These are phyloP conservation scores for Sebastes schlegelii DNA, from an alignment of 2,113 vertebrate species.

Conservation along the genomic window DNA sequence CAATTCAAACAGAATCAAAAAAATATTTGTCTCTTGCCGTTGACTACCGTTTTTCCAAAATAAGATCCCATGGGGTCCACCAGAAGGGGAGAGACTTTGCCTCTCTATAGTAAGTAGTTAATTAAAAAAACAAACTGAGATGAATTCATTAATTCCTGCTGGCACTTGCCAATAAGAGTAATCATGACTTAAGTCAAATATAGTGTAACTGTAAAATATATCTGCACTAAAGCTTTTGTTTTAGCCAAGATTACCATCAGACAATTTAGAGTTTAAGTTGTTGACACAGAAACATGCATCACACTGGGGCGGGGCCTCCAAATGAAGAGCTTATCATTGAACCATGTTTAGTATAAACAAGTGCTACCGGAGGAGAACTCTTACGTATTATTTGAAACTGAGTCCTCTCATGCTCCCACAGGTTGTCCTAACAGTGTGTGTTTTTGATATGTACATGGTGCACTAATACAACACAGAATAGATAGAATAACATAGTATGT, in stretches of 20 bases:
- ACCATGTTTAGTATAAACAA: slow-evolving; percentile 56
- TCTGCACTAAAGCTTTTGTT: background rate
- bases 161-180: background rate
- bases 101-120: background rate
- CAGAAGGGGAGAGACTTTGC: no score
- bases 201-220: background rate
- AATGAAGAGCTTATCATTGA: slow-evolving; percentile 29
- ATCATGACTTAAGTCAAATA: background rate
- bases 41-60: no score
- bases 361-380: background rate
- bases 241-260: background rate
- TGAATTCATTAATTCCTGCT: background rate
- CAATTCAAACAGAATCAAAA: no score
- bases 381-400: no score
- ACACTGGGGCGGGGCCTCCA: background rate
- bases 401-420: no score
- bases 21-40: no score
- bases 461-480: no score
- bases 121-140: background rate
- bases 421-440: no score
- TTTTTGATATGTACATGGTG: no score
- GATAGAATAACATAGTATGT: no score
- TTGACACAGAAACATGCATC: slow-evolving; percentile 39
- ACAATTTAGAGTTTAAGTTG: slow-evolving; percentile 15
- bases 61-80: no score